Evolutionary conservation across 2,113 vertebrate genomes (phyloP).

Genomic region (Chaenogobius annularis): DNA sequence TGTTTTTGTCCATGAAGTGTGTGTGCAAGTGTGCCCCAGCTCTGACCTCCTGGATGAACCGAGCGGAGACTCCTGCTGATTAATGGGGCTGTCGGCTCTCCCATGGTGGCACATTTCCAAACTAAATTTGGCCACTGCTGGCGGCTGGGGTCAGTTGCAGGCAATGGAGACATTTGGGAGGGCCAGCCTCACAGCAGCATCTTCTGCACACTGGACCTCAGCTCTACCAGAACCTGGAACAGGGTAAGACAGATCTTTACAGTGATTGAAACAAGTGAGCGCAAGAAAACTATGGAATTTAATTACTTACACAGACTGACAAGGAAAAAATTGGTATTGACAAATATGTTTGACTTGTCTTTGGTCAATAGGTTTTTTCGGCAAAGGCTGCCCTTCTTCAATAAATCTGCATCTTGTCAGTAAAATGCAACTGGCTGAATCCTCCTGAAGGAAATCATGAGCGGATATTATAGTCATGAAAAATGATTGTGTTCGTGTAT

Average conservation of each 20-base stretch:
- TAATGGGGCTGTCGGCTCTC: constrained; percentile 75
- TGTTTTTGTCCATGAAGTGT: constrained; percentile 40
- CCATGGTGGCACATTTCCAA: constrained; percentile 76
- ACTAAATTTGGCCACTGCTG: constrained; percentile 77
- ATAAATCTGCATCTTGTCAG: neutral
- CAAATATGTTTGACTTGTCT: neutral
- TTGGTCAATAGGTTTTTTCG: neutral
- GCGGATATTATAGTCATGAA: neutral
- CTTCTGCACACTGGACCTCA: constrained; percentile 53
- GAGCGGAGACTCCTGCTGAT: constrained; percentile 73
- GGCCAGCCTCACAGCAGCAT: constrained; percentile 69
- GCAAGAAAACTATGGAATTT: too few species aligned
- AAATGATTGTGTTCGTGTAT: constrained; percentile 23
- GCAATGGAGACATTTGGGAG: constrained; percentile 74
- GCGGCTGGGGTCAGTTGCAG: constrained; percentile 74
- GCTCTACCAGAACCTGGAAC: constrained; percentile 36
- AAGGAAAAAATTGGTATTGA: neutral
- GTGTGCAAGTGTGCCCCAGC: constrained; percentile 50
- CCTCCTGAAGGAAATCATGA: neutral
- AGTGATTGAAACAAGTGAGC: neutral
- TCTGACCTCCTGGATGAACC: constrained; percentile 70
- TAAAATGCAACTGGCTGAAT: neutral
- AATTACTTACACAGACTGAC: too few species aligned
- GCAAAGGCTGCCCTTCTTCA: neutral
- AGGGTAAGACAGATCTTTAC: constrained; percentile 25